Evolutionary conservation across 2,113 vertebrate genomes (phyloP).

Genomic region (Hippopotamus amphibius): DNA sequence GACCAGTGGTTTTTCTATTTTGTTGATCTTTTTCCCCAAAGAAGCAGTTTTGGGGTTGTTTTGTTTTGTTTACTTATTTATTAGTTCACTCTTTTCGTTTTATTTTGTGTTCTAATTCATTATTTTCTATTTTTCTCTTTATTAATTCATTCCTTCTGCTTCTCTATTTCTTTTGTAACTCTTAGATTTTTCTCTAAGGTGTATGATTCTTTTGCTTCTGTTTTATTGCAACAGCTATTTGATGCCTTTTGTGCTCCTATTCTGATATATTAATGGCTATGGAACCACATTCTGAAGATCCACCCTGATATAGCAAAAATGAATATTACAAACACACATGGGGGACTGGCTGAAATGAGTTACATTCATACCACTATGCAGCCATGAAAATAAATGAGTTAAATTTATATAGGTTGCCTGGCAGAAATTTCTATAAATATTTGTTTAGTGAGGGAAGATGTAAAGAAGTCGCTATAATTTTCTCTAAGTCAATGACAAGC

Average conservation of each 20-base stretch:
- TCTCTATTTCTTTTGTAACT: not conserved
- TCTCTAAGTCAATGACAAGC: not conserved
- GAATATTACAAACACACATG: not conserved
- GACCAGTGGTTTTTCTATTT: not conserved
- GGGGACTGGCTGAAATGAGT: not conserved
- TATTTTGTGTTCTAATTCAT: not conserved
- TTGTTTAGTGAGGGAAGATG: not conserved
- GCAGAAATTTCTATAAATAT: not conserved
- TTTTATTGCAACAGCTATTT: not conserved
- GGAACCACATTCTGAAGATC: not conserved
- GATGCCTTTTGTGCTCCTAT: not conserved
- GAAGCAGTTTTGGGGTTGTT: not conserved
- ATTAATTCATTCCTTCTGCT: not conserved
- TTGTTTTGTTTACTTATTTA: not conserved
- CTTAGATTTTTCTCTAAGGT: not conserved
- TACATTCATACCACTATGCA: not conserved
- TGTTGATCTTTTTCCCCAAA: not conserved
- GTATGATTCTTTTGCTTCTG: not conserved
- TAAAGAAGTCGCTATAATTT: not conserved
- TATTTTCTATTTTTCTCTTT: not conserved
- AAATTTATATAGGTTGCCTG: not conserved
- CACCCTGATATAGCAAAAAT: not conserved
- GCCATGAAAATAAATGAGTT: conserved; percentile 16
- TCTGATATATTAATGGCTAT: not conserved
- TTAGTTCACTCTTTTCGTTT: not conserved